Conservation (phyloP, 2,797 vertebrate genomes). For the Sparidentex hasta region DNA sequence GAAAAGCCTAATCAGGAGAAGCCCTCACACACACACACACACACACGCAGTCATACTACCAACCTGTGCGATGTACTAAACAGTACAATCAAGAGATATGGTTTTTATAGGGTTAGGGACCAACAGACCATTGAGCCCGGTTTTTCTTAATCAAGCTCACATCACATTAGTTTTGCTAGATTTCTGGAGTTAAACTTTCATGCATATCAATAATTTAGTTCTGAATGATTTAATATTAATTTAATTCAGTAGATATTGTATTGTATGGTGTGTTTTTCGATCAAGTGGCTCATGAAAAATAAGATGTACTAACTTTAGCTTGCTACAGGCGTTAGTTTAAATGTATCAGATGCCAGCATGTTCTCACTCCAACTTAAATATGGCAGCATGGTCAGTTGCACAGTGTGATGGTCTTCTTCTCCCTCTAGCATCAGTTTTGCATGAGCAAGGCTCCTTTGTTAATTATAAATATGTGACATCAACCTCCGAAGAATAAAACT, state of each 20-base stretch:
- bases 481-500: no score
- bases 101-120: no score
- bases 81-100: neutral
- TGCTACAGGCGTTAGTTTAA: neutral
- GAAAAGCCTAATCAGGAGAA: conserved; percentile 63
- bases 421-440: no score
- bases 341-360: no score
- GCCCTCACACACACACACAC: conserved; percentile 24
- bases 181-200: neutral
- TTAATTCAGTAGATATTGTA: no score
- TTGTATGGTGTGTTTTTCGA: neutral
- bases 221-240: neutral
- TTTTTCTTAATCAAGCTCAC: neutral
- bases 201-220: neutral
- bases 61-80: neutral
- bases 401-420: no score
- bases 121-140: neutral
- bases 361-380: no score
- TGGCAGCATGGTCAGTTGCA: no score
- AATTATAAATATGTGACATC: no score
- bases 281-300: neutral
- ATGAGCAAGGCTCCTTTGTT: no score
- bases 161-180: neutral
- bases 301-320: neutral
- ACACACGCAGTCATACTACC: neutral